phyloP scores from a whole-genome alignment of 2,113 vertebrate genomes.

The Psammodynastes pulverulentus region DNA sequence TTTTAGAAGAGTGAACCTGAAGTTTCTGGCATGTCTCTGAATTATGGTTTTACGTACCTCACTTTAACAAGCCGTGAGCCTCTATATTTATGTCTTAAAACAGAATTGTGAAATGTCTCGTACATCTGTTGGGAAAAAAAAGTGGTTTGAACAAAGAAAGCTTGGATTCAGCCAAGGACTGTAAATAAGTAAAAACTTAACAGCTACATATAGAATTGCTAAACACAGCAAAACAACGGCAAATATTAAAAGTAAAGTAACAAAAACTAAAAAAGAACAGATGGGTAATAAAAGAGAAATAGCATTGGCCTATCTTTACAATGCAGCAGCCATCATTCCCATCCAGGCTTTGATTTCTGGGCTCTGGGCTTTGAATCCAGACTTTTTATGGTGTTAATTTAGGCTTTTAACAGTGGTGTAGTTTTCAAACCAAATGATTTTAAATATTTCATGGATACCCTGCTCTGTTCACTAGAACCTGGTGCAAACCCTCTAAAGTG shows the following conservation, averaged over 20 bases:
- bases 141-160: slow-evolving; percentile 29
- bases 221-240: neutral
- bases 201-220: neutral
- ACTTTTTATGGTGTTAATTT: neutral
- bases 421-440: neutral
- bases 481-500: neutral
- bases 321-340: neutral
- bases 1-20: neutral
- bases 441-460: neutral
- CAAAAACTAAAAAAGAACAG: neutral
- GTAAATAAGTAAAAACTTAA: neutral
- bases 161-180: neutral
- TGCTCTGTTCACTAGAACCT: neutral
- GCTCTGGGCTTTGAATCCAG: neutral
- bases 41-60: slow-evolving; percentile 66
- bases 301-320: neutral
- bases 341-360: neutral
- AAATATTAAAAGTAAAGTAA: neutral
- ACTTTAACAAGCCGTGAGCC: slow-evolving; percentile 71
- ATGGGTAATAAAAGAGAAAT: neutral
- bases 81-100: slow-evolving; percentile 72
- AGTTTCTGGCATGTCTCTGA: neutral
- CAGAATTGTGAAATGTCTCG: slow-evolving; percentile 73
- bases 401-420: neutral
- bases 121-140: slow-evolving; percentile 73